A percentile compares a stretch with the other conserved stretches of the same genome.
Conservation (phyloP, 2,888 invertebrate species). For the Hyposoter dolosus region DNA sequence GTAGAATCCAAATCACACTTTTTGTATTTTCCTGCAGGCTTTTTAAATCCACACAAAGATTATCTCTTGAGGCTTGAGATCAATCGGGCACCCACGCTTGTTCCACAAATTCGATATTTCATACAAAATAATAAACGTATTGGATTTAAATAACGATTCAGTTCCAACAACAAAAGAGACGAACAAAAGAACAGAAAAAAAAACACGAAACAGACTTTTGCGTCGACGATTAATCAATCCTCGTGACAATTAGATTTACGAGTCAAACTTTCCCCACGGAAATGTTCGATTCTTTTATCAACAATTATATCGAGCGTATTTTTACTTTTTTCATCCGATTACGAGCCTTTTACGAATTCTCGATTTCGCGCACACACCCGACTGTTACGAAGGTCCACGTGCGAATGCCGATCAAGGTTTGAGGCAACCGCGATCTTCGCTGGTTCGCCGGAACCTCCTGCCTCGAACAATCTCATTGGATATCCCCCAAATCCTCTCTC, state of each 20-base stretch:
- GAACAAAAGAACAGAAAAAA: constrained; percentile 32
- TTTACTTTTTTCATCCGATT: constrained; percentile 32
- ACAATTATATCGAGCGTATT: constrained; percentile 11
- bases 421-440: constrained; percentile 74
- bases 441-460: constrained; percentile 73
- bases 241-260: constrained; percentile 47
- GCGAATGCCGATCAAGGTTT: constrained; percentile 80
- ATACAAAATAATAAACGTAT: background rate
- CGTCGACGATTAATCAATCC: constrained; percentile 65
- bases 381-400: constrained; percentile 82
- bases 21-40: background rate
- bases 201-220: constrained; percentile 70
- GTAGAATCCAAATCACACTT: constrained; percentile 58
- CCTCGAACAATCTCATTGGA: constrained; percentile 77
- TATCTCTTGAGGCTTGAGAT: constrained; percentile 48
- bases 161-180: constrained; percentile 22
- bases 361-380: constrained; percentile 74
- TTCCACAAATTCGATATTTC: constrained; percentile 48
- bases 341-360: constrained; percentile 51
- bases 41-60: constrained; percentile 56
- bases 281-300: constrained; percentile 25
- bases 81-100: constrained; percentile 59
- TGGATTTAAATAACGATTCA: background rate
- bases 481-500: constrained; percentile 72
- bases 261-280: constrained; percentile 41